Evolutionary conservation across 1,140 invertebrate genomes (phyloP).

Genomic region (Drosophila melanica): DNA sequence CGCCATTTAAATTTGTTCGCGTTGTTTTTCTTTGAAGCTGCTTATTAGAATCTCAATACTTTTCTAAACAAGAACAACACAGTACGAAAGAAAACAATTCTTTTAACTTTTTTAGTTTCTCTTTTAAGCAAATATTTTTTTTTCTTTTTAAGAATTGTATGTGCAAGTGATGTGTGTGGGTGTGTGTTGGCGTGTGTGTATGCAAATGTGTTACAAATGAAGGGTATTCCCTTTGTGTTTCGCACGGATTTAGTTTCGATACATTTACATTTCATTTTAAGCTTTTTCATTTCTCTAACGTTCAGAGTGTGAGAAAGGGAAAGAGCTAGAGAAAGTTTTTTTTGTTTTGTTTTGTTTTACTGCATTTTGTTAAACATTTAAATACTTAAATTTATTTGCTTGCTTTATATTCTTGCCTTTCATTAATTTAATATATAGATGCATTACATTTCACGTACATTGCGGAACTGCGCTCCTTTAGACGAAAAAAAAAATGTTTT

Average conservation of each 20-base stretch:
- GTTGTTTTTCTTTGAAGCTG: conserved; percentile 24
- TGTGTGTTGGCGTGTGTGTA: conserved; percentile 22
- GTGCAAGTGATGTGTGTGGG: conserved; percentile 12
- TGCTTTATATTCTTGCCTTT: conserved; percentile 76
- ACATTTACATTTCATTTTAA: conserved; percentile 28
- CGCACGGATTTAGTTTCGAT: neutral
- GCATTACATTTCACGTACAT: conserved; percentile 77
- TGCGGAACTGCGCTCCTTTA: conserved; percentile 75
- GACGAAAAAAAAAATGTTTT: conserved; percentile 69
- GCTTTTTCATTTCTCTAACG: conserved; percentile 28
- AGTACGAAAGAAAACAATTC: conserved; percentile 44
- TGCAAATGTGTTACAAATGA: conserved; percentile 9
- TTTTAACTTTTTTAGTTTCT: conserved; percentile 6
- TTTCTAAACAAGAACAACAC: conserved; percentile 63
- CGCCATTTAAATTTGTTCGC: conserved; percentile 11
- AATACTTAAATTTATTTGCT: conserved; percentile 81
- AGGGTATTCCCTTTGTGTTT: conserved; percentile 2
- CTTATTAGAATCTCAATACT: conserved; percentile 39
- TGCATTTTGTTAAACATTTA: conserved; percentile 71
- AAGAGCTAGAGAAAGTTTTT: conserved; percentile 61
- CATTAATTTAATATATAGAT: conserved; percentile 79
- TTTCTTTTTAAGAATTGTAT: conserved; percentile 1
- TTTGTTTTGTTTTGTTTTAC: conserved; percentile 42
- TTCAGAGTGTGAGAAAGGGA: conserved; percentile 36
- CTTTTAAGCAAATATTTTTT: conserved; percentile 17